A percentile compares a stretch with the other conserved stretches of the same genome.
Conservation (phyloP, 2,888 invertebrate genomes). For the Microctonus hyperodae region DNA sequence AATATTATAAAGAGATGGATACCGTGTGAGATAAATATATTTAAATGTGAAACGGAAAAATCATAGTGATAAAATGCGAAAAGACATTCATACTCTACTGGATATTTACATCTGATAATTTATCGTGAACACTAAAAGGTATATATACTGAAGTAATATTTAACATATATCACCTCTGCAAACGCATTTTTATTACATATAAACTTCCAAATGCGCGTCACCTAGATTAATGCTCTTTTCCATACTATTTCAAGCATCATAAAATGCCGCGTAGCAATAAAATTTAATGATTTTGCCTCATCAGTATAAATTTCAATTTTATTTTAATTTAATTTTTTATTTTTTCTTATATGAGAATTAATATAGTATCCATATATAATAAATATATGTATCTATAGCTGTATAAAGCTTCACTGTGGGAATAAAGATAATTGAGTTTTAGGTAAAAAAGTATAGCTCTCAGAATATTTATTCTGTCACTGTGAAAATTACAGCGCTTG, state of each 20-base stretch:
- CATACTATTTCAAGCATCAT: neutral
- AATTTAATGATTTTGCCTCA: neutral
- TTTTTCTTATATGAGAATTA: too few relatives aligned
- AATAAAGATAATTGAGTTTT: neutral
- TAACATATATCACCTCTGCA: conserved; percentile 50
- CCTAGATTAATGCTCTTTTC: conserved; percentile 1
- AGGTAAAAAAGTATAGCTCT: neutral
- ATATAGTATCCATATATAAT: too few relatives aligned
- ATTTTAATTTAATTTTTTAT: neutral
- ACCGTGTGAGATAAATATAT: too few relatives aligned
- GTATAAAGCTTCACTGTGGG: too few relatives aligned
- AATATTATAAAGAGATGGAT: too few relatives aligned
- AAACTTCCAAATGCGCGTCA: conserved; percentile 11
- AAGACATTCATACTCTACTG: too few relatives aligned
- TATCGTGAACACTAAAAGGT: too few relatives aligned
- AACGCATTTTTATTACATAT: conserved; percentile 25
- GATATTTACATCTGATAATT: too few relatives aligned
- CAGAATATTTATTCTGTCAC: neutral
- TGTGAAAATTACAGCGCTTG: conserved; percentile 3
- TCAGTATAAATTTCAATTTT: neutral
- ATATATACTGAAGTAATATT: too few relatives aligned
- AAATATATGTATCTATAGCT: too few relatives aligned
- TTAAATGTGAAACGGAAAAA: too few relatives aligned
- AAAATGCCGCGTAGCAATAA: conserved; percentile 14
- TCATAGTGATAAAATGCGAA: too few relatives aligned